Percentiles rank a stretch among this genome's conserved stretches.
These are phyloP conservation scores for Drosophila busckii DNA, from an alignment of 1,140 invertebrate species.

Conservation along the genomic window DNA sequence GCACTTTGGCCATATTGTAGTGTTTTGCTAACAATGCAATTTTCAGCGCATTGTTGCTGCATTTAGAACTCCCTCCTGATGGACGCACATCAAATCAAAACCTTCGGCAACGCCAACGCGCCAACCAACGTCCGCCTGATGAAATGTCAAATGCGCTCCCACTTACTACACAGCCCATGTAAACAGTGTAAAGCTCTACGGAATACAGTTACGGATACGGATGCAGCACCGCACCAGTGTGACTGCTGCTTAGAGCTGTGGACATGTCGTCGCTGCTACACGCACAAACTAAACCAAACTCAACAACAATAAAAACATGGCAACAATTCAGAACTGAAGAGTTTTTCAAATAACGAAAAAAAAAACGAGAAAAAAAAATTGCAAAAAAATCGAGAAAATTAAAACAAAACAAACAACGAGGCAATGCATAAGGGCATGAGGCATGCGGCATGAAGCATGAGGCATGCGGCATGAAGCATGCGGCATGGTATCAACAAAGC, in stretches of 20 bases:
- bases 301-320: conserved; percentile 77
- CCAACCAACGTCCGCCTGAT: conserved; percentile 11
- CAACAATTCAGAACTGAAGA: conserved; percentile 78
- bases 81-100: conserved; percentile 63
- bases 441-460: no score
- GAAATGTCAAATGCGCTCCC: conserved; percentile 56
- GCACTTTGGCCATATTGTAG: conserved; percentile 68
- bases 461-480: no score
- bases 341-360: conserved; percentile 78
- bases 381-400: conserved; percentile 69
- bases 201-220: conserved; percentile 22
- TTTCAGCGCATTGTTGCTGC: conserved; percentile 63
- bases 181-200: conserved; percentile 41
- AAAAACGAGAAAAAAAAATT: conserved; percentile 24
- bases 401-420: conserved; percentile 76
- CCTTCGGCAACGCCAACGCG: conserved; percentile 37
- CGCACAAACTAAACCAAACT: conserved; percentile 74
- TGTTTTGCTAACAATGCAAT: conserved; percentile 76
- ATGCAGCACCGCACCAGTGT: conserved; percentile 11
- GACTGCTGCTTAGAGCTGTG: conserved; percentile 50
- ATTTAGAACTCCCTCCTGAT: conserved; percentile 37
- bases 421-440: no score
- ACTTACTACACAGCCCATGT: conserved; percentile 2
- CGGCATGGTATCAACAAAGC: conserved; percentile 23
- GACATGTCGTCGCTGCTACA: conserved; percentile 17